Percentiles rank a stretch among this genome's conserved stretches.
Evolutionary conservation across 2,113 vertebrate species (phyloP).

Genomic region (Bucco capensis): DNA sequence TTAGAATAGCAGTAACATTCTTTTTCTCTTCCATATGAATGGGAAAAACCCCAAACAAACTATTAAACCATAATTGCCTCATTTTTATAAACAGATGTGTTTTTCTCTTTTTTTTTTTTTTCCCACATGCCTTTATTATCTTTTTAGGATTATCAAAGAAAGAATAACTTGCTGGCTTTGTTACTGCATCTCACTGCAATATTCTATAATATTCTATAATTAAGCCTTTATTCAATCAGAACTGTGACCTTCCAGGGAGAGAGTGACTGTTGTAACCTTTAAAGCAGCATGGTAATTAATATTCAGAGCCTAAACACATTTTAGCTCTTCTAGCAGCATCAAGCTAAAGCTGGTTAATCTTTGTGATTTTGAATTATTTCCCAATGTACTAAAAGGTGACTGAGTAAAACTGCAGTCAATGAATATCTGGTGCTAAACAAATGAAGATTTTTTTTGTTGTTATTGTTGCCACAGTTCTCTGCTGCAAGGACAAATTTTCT

Average conservation of each 20-base stretch:
- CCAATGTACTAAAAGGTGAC: not conserved
- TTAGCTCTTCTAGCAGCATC: not conserved
- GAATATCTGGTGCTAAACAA: slow-evolving; percentile 1
- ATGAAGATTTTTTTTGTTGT: not conserved
- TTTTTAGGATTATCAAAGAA: not conserved
- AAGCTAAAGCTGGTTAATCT: not conserved
- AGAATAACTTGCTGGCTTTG: not conserved
- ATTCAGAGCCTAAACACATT: not conserved
- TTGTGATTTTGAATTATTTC: slow-evolving; percentile 2
- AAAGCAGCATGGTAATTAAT: not conserved
- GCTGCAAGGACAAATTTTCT: not conserved
- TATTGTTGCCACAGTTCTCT: not conserved
- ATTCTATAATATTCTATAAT: not conserved
- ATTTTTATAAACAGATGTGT: not conserved
- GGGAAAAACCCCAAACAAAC: not conserved
- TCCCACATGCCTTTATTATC: not conserved
- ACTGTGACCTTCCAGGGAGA: not conserved
- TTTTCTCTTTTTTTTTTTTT: not conserved
- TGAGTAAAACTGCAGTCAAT: not conserved
- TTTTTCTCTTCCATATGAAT: not conserved
- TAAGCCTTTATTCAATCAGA: not conserved
- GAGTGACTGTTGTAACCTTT: not conserved
- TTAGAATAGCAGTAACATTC: not conserved
- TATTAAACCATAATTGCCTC: not conserved
- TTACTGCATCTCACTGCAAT: not conserved